Evolutionary conservation across 1,140 invertebrate species (phyloP).

Genomic region (Sweltsa coloradensis): DNA sequence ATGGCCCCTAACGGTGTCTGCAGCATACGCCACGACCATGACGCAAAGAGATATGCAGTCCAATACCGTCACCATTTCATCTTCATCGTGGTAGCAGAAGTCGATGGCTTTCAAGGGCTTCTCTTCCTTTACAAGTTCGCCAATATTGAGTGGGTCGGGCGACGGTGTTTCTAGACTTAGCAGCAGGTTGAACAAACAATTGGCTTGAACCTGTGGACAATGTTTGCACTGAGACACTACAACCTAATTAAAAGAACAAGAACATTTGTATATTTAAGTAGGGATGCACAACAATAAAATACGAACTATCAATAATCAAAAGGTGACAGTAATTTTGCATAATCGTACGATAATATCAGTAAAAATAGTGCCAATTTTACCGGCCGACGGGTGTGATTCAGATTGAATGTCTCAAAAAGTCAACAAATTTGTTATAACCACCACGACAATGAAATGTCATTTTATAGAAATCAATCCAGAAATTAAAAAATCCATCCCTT

Average conservation of each 20-base stretch:
- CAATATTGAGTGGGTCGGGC: slow-evolving; percentile 87
- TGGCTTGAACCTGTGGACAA: slow-evolving; percentile 64
- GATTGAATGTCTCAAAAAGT: too few species aligned
- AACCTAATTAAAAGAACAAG: too few species aligned
- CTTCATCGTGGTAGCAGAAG: slow-evolving; percentile 93
- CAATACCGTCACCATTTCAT: slow-evolving; percentile 84
- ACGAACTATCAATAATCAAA: slow-evolving; percentile 6
- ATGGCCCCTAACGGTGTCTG: slow-evolving; percentile 87
- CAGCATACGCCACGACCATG: slow-evolving; percentile 94
- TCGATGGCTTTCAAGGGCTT: slow-evolving; percentile 95
- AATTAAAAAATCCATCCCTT: too few species aligned
- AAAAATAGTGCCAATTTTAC: too few species aligned
- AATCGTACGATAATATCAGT: too few species aligned
- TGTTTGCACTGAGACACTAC: too few species aligned
- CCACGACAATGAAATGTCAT: too few species aligned
- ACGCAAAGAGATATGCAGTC: slow-evolving; percentile 93
- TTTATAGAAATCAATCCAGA: too few species aligned
- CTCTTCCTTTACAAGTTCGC: slow-evolving; percentile 89
- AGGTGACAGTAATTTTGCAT: not conserved
- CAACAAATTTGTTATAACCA: too few species aligned
- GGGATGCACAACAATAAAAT: not conserved
- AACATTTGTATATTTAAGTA: slow-evolving; percentile 12
- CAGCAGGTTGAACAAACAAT: slow-evolving; percentile 81
- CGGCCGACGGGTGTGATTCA: too few species aligned
- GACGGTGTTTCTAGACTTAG: slow-evolving; percentile 84